Evolutionary conservation across 2,113 vertebrate genomes (phyloP), one percentile per base, ranked within the genome.

Genomic region (Gobio gobio): DNA sequence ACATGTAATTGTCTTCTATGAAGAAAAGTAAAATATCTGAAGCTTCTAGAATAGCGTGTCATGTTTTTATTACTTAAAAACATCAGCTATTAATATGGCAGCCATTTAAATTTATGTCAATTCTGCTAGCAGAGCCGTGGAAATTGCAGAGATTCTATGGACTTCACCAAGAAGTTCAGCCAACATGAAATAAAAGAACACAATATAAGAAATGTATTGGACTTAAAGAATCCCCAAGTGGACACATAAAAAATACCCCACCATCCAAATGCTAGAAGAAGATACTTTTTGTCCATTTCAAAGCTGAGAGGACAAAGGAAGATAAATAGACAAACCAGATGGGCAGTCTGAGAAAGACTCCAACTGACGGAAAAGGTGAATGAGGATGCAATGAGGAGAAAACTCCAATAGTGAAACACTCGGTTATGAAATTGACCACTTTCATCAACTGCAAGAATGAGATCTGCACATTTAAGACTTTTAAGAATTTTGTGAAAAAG

Each of bases 311-410:
- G 56, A 78, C 36, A 54, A 64, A 64, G 58, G 13, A 12, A 40
- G 5, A 49, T 10, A 47, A 16, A 82, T 18, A 36, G 58, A 54
- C 73, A 47, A 61, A 61, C 24, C 36, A 45, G 45, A 18, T 10
- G 63, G 56, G 74, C 54, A 33, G 24, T 47, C 47, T 61, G 83
- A 78, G 72, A 49, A 47, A 74, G 12, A 49, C 72, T 26, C 70
- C 70, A 73, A 24, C 40, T 5, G 5, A 13, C 4, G 4, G 10
- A 13, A 78, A 22, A 75, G 72, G 29, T 13, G 51, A 36, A 78
- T 14, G 43, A 74, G n/a, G 40, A 47, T 74, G 43, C 43, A 47
- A 26, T n/a, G 43, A 58, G 33, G 5, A 56, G n/a, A 51, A 73
- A 47, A 47, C 10, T 74, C 5, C 4, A 14, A 74, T 49, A 45